Evolutionary conservation across 2,113 vertebrate genomes (phyloP).

Genomic region (Nothobranchius furzeri): DNA sequence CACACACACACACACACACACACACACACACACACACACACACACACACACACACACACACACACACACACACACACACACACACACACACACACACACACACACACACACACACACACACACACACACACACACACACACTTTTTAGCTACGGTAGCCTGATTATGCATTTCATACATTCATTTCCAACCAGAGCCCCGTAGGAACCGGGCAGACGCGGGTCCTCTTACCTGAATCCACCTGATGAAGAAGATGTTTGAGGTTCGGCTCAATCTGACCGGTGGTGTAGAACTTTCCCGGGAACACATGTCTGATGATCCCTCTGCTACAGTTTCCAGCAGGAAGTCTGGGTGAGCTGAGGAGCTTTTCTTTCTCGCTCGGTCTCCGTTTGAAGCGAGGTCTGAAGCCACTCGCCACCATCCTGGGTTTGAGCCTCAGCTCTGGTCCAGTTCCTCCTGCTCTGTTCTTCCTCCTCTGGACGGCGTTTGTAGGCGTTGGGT

Average conservation of each 20-base stretch:
- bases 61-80: too few relatives aligned
- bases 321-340: slow-evolving; percentile 17
- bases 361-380: neutral
- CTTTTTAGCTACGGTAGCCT: too few relatives aligned
- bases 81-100: too few relatives aligned
- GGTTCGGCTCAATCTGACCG: slow-evolving; percentile 14
- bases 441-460: neutral
- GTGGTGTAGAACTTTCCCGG: slow-evolving; percentile 40
- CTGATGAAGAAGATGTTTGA: neutral
- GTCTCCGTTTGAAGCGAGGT: neutral
- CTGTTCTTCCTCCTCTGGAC: too few relatives aligned
- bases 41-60: too few relatives aligned
- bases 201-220: too few relatives aligned
- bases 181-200: neutral
- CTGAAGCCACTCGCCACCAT: neutral
- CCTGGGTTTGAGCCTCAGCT: neutral
- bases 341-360: fast-evolving
- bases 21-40: too few relatives aligned
- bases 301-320: neutral
- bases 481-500: too few relatives aligned
- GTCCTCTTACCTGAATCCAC: slow-evolving; percentile 36
- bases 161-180: too few relatives aligned
- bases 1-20: too few relatives aligned
- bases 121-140: too few relatives aligned
- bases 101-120: too few relatives aligned